These are phyloP conservation scores for Amiota communis DNA, from an alignment of 2,888 invertebrate genomes.

Conservation along the genomic window DNA sequence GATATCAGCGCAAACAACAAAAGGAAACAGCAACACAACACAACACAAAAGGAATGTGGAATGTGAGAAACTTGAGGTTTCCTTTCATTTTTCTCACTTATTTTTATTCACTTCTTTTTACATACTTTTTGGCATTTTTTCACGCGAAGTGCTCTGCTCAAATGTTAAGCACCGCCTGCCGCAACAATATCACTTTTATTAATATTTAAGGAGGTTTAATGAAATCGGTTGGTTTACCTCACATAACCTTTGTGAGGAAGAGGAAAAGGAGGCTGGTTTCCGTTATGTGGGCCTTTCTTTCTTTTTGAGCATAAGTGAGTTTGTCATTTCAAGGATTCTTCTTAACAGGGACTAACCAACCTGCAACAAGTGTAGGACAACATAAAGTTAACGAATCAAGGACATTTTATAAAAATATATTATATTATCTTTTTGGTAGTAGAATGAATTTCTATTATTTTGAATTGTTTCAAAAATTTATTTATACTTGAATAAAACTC, in stretches of 20 bases:
- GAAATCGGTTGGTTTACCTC: constrained; percentile 58
- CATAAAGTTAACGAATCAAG: neutral
- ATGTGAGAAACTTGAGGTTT: neutral
- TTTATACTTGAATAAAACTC: constrained; percentile 44
- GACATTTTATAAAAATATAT: neutral
- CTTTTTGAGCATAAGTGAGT: no score
- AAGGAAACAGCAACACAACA: neutral
- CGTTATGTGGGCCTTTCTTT: no score
- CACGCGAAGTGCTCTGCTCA: neutral
- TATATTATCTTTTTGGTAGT: neutral
- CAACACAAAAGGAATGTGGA: neutral
- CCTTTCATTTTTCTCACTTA: neutral
- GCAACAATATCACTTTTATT: constrained; percentile 20
- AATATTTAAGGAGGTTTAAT: constrained; percentile 64
- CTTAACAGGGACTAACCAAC: no score
- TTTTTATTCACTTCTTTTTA: neutral
- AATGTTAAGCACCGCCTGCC: no score
- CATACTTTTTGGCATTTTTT: neutral
- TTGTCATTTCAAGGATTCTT: no score
- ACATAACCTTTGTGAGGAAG: neutral
- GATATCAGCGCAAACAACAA: constrained; percentile 3
- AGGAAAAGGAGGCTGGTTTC: neutral
- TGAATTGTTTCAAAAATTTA: neutral
- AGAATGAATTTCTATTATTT: no score
- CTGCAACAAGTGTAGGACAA: no score